phyloP scores from a whole-genome alignment of 2,113 vertebrate genomes.

The Eulemur macaco region DNA sequence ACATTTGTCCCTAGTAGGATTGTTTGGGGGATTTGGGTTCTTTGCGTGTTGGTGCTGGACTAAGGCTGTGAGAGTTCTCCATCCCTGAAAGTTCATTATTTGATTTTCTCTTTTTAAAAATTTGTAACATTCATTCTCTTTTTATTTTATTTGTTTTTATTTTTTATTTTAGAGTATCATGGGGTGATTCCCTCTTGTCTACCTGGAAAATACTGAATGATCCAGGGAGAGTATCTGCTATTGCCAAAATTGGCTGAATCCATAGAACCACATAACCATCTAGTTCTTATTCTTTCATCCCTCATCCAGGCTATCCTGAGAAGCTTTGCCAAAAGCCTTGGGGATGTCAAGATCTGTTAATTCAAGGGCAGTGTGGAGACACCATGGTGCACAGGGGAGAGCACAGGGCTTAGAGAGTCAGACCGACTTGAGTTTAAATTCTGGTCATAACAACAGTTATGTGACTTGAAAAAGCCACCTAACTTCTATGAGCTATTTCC shows the following conservation, averaged over 20 bases:
- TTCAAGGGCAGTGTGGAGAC: background rate
- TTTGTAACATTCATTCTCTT: too few species aligned
- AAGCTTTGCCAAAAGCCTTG: background rate
- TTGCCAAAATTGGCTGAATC: background rate
- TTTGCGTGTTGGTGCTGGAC: background rate
- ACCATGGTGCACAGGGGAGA: accelerated
- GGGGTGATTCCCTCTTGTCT: background rate
- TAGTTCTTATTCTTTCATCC: background rate
- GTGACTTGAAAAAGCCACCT: background rate
- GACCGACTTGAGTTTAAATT: background rate
- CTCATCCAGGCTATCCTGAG: background rate
- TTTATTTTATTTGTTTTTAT: too few species aligned
- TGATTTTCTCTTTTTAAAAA: background rate
- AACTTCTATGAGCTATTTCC: background rate
- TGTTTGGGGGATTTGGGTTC: background rate
- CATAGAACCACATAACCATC: background rate
- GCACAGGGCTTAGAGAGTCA: background rate
- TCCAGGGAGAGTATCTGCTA: background rate
- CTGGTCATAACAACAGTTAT: background rate
- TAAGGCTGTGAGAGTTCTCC: background rate
- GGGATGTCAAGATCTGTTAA: too few species aligned
- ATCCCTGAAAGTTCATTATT: background rate
- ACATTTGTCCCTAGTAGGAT: background rate
- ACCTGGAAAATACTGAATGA: background rate
- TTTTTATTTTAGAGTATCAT: too few species aligned